Base-by-base conservation (phyloP, 2,113 vertebrate species). In the Ranitomeya imitator region DNA sequence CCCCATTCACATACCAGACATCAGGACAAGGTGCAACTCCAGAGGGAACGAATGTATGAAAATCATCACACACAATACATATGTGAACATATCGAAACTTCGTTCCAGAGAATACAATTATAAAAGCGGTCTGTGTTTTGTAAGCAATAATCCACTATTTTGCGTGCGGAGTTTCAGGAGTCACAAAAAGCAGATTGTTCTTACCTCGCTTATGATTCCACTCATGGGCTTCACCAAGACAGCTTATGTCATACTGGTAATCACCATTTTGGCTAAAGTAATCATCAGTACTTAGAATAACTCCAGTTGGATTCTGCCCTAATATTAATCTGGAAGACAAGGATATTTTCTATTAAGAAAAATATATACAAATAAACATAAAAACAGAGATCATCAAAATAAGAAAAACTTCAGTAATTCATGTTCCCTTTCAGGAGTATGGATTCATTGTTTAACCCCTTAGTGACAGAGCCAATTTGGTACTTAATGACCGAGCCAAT, bases 191-290 rank as follows among this genome's bases (percentile, higher is more conserved):
- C 18, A 59, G 23, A 21, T 21, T 63, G 61, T 86, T 88, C 94
- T 93, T 93, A 98, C 98, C 97, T 97, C 95, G 94, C 86, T 94
- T 94, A 87, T 97, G 96, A 91, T 98, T 99, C 98, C 98, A 99
- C 18, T 96, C 96, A 88, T 99, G 98, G 51, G 98, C 98, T 90
- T 98, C 95, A 87, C 93, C 95, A 89, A 99, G 93, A 69, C 90
- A 92, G 86, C 90, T 59, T 0, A 95, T 91, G 92, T 98, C 93
- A 94, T 94, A 99, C 63, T 90, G 91, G 92, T 99, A 99, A 18
- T 92, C 90, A 91, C 97, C 97, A 81, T 94, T 88, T 79, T 90
- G 94, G 89, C 59, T 92, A 92, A 99, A 99, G 91, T 96, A 99
- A 90, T 99, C 96, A 90, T 99, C 98, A 63, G 97, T 98, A 92